Conservation (phyloP, 1,140 invertebrate genomes). For the Batillaria attramentaria region DNA sequence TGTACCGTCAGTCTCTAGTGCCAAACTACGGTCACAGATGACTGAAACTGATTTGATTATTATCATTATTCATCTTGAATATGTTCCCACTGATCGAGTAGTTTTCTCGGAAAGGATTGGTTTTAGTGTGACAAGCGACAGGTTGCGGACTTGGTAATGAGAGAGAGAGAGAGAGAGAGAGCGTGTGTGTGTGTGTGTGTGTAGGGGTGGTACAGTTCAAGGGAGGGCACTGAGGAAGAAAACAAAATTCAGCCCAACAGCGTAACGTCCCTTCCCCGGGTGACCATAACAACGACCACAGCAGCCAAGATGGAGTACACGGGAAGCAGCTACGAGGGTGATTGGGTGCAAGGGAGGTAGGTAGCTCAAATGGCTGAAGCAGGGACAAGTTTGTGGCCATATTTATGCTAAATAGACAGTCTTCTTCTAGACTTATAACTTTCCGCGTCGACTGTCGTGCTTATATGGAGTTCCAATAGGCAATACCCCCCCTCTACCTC, state of each 20-base stretch:
- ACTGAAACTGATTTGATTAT: too few species aligned
- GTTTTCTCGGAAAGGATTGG: neutral
- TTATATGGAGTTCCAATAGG: neutral
- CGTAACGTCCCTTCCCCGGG: neutral
- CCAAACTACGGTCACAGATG: too few species aligned
- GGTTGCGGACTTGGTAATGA: too few species aligned
- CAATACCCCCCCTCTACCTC: neutral
- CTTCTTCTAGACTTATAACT: neutral
- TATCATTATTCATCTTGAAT: neutral
- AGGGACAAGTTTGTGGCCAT: too few species aligned
- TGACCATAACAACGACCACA: constrained; percentile 50
- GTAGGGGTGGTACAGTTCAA: too few species aligned
- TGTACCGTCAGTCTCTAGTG: too few species aligned
- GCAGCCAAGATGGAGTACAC: constrained; percentile 69
- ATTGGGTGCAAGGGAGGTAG: constrained; percentile 69
- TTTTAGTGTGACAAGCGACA: neutral
- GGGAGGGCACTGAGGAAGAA: neutral
- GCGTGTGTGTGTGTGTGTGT: too few species aligned
- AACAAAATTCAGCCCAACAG: neutral
- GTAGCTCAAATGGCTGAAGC: too few species aligned
- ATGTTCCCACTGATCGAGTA: neutral
- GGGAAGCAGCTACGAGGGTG: constrained; percentile 69
- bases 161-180: too few species aligned
- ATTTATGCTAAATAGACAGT: constrained; percentile 43
- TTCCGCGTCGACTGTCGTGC: neutral